These are phyloP conservation scores for Holcopasites calliopsidis DNA, from an alignment of 1,140 invertebrate species.

Conservation along the genomic window DNA sequence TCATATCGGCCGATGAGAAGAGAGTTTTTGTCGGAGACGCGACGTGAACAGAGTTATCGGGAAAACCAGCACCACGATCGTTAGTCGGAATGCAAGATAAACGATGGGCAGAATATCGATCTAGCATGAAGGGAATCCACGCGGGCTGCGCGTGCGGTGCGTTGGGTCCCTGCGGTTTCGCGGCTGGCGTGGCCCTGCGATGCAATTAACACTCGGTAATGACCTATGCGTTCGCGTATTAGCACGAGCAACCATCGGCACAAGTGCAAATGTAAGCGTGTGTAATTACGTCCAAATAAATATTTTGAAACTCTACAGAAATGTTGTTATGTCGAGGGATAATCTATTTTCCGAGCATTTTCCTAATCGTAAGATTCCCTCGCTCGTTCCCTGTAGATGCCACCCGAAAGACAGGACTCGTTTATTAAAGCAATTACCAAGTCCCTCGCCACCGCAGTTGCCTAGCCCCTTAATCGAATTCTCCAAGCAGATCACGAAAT, in stretches of 20 bases:
- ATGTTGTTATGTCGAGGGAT: too few relatives aligned
- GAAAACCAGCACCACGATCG: not conserved
- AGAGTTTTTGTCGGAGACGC: too few relatives aligned
- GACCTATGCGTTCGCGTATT: constrained; percentile 28
- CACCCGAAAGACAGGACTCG: not conserved
- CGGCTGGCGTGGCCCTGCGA: constrained; percentile 42
- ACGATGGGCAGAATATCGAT: constrained; percentile 5
- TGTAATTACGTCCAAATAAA: constrained; percentile 58
- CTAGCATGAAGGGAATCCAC: constrained; percentile 1
- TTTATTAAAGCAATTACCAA: constrained; percentile 6
- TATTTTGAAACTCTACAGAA: constrained; percentile 50
- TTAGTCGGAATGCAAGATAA: not conserved
- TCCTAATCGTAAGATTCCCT: not conserved
- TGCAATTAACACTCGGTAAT: constrained; percentile 54
- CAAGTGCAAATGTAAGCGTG: constrained; percentile 33
- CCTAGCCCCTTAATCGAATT: not conserved
- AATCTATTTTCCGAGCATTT: too few relatives aligned
- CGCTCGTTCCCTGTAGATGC: not conserved
- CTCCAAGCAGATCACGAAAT: constrained; percentile 2
- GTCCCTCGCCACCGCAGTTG: not conserved
- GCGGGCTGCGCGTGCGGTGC: not conserved
- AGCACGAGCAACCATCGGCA: constrained; percentile 32
- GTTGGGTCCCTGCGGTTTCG: constrained; percentile 34
- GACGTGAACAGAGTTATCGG: not conserved
- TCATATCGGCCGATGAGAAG: too few relatives aligned